Conservation (phyloP, 2,888 invertebrate genomes). For the Digitonthophagus gazella region DNA sequence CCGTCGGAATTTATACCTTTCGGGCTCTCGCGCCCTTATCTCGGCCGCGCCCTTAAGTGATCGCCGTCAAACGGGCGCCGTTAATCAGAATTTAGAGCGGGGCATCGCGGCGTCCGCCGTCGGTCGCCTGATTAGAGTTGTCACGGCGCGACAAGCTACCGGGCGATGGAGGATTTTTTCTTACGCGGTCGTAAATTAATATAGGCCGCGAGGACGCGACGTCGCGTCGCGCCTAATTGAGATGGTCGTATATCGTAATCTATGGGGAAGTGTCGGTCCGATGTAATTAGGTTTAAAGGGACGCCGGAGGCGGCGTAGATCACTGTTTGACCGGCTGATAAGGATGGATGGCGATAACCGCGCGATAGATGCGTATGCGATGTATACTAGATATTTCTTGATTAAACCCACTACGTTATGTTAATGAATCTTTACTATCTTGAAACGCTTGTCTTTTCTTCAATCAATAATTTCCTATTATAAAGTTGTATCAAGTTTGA, state of each 20-base stretch:
- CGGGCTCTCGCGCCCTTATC: not conserved
- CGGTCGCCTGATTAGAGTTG: not conserved
- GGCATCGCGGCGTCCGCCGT: not conserved
- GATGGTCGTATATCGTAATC: not conserved
- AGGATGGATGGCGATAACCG: not conserved
- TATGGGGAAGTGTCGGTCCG: not conserved
- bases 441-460: not conserved
- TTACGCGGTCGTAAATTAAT: not conserved
- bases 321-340: not conserved
- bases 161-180: not conserved
- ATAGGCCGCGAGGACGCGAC: not conserved
- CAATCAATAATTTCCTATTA: not conserved
- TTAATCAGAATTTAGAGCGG: not conserved
- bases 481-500: too few relatives aligned
- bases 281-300: not conserved
- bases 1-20: not conserved
- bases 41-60: not conserved
- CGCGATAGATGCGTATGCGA: not conserved
- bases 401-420: not conserved
- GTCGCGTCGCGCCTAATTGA: not conserved
- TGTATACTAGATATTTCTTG: not conserved
- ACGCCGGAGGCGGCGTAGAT: not conserved
- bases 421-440: not conserved
- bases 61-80: not conserved
- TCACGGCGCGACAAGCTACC: too few relatives aligned